Conservation (phyloP, 2,888 invertebrate species). For the Bhutanitis thaidina region DNA sequence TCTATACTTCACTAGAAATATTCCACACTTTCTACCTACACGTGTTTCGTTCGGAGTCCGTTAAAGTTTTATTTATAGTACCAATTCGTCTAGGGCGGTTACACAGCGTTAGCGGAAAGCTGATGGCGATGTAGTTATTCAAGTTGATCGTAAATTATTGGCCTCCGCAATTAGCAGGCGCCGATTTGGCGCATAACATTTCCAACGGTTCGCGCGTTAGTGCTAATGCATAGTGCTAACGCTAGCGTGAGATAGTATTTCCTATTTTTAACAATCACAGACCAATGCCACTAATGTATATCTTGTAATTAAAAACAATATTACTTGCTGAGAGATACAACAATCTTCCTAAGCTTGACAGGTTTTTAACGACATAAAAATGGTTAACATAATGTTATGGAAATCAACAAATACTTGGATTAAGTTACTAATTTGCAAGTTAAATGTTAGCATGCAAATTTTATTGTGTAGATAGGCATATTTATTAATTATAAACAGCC, state of each 20-base stretch:
- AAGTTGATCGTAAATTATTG: slow-evolving; percentile 64
- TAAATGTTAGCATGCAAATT: slow-evolving; percentile 42
- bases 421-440: slow-evolving; percentile 39
- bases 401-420: slow-evolving; percentile 23
- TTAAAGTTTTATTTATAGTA: slow-evolving; percentile 31
- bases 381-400: slow-evolving; percentile 18
- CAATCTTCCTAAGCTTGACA: neutral
- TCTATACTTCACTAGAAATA: slow-evolving; percentile 4
- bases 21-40: slow-evolving; percentile 14
- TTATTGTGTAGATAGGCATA: slow-evolving; percentile 35
- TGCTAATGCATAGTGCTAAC: slow-evolving; percentile 22
- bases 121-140: slow-evolving; percentile 48
- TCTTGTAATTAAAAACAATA: slow-evolving; percentile 7
- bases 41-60: slow-evolving; percentile 20
- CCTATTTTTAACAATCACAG: neutral
- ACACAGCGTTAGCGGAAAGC: slow-evolving; percentile 41
- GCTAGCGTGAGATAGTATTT: slow-evolving; percentile 12
- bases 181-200: slow-evolving; percentile 67
- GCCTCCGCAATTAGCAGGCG: slow-evolving; percentile 71
- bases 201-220: slow-evolving; percentile 33
- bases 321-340: slow-evolving; percentile 2
- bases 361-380: slow-evolving; percentile 14
- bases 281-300: neutral
- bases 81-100: slow-evolving; percentile 43
- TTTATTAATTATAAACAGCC: slow-evolving; percentile 37